Percentiles rank a stretch among this genome's conserved stretches.
Evolutionary conservation across 2,888 invertebrate genomes (phyloP).

Genomic region (Tupiocoris notatus): DNA sequence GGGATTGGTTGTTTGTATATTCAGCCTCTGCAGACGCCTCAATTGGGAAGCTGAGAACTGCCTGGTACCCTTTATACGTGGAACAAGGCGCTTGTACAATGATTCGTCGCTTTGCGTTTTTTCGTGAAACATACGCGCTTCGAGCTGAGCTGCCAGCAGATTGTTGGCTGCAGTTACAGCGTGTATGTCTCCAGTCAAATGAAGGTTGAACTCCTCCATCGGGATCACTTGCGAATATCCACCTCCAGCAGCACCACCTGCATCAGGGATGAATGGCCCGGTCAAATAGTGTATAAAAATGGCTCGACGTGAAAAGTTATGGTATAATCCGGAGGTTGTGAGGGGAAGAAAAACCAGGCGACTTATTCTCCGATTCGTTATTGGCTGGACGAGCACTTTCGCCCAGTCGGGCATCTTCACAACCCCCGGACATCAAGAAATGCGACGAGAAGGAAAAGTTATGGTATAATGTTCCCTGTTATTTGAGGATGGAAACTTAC

Average conservation of each 20-base stretch:
- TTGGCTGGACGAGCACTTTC: too few species aligned
- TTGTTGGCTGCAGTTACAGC: constrained; percentile 97
- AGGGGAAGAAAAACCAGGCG: too few species aligned
- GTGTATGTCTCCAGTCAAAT: constrained; percentile 97
- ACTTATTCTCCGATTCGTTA: too few species aligned
- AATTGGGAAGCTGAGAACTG: constrained; percentile 86
- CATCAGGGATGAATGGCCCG: too few species aligned
- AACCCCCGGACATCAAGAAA: too few species aligned
- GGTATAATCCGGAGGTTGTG: too few species aligned
- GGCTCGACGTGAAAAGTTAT: too few species aligned
- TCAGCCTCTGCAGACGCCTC: constrained; percentile 67
- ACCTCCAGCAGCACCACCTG: constrained; percentile 95
- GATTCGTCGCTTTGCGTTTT: constrained; percentile 83
- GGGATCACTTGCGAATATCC: constrained; percentile 97
- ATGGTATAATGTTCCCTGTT: too few species aligned
- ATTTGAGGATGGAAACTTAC: too few species aligned
- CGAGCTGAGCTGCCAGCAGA: constrained; percentile 92
- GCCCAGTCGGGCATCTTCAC: too few species aligned
- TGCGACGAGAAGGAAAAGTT: too few species aligned
- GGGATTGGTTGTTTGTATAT: constrained; percentile 84
- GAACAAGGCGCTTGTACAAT: constrained; percentile 85
- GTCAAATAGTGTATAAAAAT: too few species aligned
- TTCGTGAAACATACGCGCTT: constrained; percentile 96
- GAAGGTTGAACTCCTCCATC: constrained; percentile 99
- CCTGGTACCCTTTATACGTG: constrained; percentile 57